Evolutionary conservation across 2,113 vertebrate genomes (phyloP).

Genomic region (Condylura cristata): DNA sequence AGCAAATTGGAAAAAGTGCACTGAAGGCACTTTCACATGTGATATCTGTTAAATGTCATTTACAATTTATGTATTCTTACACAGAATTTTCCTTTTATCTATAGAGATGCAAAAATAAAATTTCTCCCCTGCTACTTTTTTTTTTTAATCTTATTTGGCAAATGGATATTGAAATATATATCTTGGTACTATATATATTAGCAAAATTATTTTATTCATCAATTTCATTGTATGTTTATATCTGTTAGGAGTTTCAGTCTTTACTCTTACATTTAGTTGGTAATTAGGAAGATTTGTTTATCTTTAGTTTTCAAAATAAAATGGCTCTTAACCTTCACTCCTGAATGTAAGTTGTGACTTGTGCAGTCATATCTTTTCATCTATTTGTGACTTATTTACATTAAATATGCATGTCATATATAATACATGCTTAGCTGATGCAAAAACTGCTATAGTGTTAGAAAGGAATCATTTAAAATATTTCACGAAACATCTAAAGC

Average conservation of each 20-base stretch:
- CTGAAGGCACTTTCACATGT: slow-evolving; percentile 72
- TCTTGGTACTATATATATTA: neutral
- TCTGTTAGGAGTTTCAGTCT: slow-evolving; percentile 10
- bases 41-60: slow-evolving; percentile 73
- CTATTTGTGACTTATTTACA: slow-evolving; percentile 26
- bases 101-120: slow-evolving; percentile 56
- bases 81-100: slow-evolving; percentile 51
- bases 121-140: neutral
- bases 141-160: neutral
- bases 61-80: slow-evolving; percentile 64
- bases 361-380: slow-evolving; percentile 32
- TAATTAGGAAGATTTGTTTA: slow-evolving; percentile 19
- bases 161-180: slow-evolving; percentile 25
- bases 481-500: slow-evolving; percentile 9
- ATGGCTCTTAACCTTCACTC: neutral
- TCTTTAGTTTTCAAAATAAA: slow-evolving; percentile 55
- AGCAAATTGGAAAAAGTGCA: slow-evolving; percentile 76
- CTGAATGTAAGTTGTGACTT: slow-evolving; percentile 42
- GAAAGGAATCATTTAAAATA: slow-evolving; percentile 12
- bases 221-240: neutral
- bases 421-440: slow-evolving; percentile 45
- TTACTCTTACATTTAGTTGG: slow-evolving; percentile 22
- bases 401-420: slow-evolving; percentile 60
- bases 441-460: slow-evolving; percentile 25
- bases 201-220: slow-evolving; percentile 15